Base-by-base conservation (phyloP, 2,113 vertebrate species). In the Peromyscus leucopus region DNA sequence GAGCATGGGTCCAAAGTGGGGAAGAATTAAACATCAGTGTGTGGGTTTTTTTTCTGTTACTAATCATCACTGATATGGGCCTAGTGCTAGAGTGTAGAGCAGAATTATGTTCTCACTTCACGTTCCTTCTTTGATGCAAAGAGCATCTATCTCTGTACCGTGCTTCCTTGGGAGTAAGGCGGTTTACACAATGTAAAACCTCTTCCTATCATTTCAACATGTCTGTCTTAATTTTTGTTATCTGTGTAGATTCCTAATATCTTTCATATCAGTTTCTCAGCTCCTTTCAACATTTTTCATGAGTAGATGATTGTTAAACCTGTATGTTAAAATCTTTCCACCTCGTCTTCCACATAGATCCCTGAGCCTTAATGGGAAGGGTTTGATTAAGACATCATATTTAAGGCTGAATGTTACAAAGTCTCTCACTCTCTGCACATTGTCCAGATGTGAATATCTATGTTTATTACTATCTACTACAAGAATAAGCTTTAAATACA, bases 341-440 rank as follows among this genome's bases (percentile, higher is more conserved):
- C 22, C 2, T 61, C 57, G 22, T 82, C 55, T 84, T 61, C 39
- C 7, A 28, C 22, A 63, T 28, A 63, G 24, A 42, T 17, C 24
- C 7, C 59, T 16, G n/a, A 63, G 13, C 22, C 57, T 39, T 26
- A 5, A n/a, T 0, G 21, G 36, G 6, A 4, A 39, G n/a, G 6
- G 21, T 61, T 55, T 83, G 28, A 39, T 59, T 24, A 57, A 39
- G 79, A 17, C 51, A 59, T 61, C 36, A 13, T 12, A 33, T 61
- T 59, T 39, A 84, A 24, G 57, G 5, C 11, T 39, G 57, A 61
- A 13, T 39, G n/a, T 5, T 59, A 11, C n/a, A 36, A n/a, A 83
- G n/a, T 84, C 22, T 84, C 21, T 84, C 13, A 83, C 3, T 83
- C 79, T n/a, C 55, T 61, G 57, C 36, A 28, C 3, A 28, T 84